A percentile compares a stretch with the other conserved stretches of the same genome.
These are phyloP conservation scores for Miltochrista miniata DNA, from an alignment of 2,888 invertebrate genomes.

Conservation along the genomic window DNA sequence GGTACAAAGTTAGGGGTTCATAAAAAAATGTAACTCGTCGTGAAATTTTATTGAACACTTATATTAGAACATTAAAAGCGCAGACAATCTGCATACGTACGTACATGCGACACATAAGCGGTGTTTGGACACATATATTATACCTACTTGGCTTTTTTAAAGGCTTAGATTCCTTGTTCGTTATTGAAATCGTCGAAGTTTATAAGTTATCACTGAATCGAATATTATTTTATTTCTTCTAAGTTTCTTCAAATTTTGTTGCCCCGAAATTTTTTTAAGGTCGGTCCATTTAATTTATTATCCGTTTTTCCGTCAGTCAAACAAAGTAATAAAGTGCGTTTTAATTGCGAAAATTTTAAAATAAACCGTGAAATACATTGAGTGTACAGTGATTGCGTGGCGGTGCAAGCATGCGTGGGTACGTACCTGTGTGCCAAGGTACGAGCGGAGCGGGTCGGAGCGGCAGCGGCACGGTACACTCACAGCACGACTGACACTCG, in stretches of 20 bases:
- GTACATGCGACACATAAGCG: slow-evolving; percentile 53
- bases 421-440: slow-evolving; percentile 44
- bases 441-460: slow-evolving; percentile 32
- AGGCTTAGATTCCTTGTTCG: no score
- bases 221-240: no score
- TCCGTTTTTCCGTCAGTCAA: slow-evolving; percentile 38
- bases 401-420: slow-evolving; percentile 69
- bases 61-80: slow-evolving; percentile 43
- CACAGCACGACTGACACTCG: slow-evolving; percentile 77
- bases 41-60: slow-evolving; percentile 7
- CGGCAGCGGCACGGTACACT: slow-evolving; percentile 56
- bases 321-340: slow-evolving; percentile 34
- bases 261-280: no score
- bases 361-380: slow-evolving; percentile 30
- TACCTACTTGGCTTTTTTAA: not conserved
- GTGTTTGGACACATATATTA: no score
- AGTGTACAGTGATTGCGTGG: slow-evolving; percentile 48
- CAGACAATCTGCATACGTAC: slow-evolving; percentile 22
- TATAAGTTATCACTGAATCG: not conserved
- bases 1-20: not conserved
- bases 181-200: no score
- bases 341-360: slow-evolving; percentile 34
- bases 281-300: not conserved
- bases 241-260: no score
- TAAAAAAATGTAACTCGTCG: slow-evolving; percentile 1